phyloP scores from a whole-genome alignment of 1,140 invertebrate species.

The Neuroterus valhalla region DNA sequence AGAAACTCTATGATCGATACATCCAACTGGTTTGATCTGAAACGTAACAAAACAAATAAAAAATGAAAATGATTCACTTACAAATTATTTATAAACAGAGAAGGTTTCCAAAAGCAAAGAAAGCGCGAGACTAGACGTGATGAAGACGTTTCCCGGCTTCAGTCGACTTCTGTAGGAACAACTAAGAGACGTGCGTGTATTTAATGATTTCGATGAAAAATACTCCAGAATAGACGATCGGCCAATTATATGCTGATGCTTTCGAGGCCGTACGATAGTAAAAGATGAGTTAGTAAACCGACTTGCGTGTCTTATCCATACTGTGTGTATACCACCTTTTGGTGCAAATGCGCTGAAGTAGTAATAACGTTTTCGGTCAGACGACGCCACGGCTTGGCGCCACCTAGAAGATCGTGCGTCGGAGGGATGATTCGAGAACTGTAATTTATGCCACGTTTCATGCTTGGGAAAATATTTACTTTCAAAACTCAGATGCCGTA shows the following conservation, averaged over 20 bases:
- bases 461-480: constrained; percentile 24
- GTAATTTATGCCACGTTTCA: constrained; percentile 24
- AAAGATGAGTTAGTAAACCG: neutral
- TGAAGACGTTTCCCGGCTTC: constrained; percentile 54
- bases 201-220: constrained; percentile 58
- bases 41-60: too few relatives aligned
- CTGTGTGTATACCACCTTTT: constrained; percentile 19
- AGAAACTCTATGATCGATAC: too few relatives aligned
- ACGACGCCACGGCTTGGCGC: constrained; percentile 24
- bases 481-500: neutral
- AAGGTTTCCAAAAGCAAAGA: constrained; percentile 60
- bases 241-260: constrained; percentile 58
- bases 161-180: neutral
- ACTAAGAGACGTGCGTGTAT: constrained; percentile 49
- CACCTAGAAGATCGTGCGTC: constrained; percentile 26
- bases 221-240: constrained; percentile 59
- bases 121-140: constrained; percentile 50
- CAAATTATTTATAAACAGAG: too few relatives aligned
- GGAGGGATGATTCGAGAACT: constrained; percentile 11
- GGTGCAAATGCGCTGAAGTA: constrained; percentile 28
- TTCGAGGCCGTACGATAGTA: constrained; percentile 51
- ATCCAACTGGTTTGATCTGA: too few relatives aligned
- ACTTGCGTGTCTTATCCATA: constrained; percentile 9
- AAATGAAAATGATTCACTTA: too few relatives aligned
- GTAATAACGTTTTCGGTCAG: constrained; percentile 30